These are phyloP conservation scores for Melanostigma gelatinosum DNA, from an alignment of 2,113 vertebrate genomes.

Conservation along the genomic window DNA sequence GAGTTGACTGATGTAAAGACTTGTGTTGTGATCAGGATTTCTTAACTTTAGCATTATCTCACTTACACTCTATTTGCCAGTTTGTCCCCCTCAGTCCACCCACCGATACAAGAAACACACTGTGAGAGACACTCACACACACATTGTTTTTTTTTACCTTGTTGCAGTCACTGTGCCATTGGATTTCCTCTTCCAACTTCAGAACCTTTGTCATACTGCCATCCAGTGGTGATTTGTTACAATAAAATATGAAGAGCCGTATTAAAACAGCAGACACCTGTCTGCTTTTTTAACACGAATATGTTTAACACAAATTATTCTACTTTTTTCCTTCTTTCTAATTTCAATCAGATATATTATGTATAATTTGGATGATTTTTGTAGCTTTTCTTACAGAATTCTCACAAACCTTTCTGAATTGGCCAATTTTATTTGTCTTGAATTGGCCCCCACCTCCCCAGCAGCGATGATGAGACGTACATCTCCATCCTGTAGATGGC, in stretches of 20 bases:
- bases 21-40: background rate
- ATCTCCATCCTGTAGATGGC: slow-evolving; percentile 67
- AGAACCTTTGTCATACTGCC: slow-evolving; percentile 53
- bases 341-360: background rate
- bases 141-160: background rate
- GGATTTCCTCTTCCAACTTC: background rate
- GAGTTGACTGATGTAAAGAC: background rate
- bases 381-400: background rate
- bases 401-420: background rate
- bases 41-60: background rate
- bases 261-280: background rate
- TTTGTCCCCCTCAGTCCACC: background rate
- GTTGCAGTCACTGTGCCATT: background rate
- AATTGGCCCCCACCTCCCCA: background rate
- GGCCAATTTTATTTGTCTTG: background rate
- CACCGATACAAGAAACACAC: background rate
- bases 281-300: background rate
- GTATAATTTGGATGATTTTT: background rate
- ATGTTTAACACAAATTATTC: background rate
- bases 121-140: background rate
- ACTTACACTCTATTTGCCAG: background rate
- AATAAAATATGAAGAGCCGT: background rate
- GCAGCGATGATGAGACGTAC: background rate
- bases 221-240: slow-evolving; percentile 60
- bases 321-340: background rate